Base-by-base conservation (phyloP, 2,888 invertebrate species). In the Minunthozetes semirufus region DNA sequence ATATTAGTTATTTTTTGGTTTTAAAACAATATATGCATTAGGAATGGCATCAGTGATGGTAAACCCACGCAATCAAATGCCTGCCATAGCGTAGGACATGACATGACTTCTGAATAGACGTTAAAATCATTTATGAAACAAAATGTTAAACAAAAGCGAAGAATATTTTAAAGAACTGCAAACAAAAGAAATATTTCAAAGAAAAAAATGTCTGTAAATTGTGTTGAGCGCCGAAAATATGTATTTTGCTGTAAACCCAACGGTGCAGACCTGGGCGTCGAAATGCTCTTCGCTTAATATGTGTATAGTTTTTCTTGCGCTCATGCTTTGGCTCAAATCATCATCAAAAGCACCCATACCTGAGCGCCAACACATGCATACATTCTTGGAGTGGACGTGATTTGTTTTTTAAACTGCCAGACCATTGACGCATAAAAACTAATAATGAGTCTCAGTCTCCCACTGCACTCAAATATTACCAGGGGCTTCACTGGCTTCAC, bases 21-120 rank as follows among this genome's bases (percentile, higher is more conserved):
- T 33, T 33, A 5, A 33, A 33, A 33, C 33, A 33, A 33, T 33
- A 33, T 33, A 33, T 33, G 8, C 33, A 48, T 48, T 48, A 19
- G 53, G 53, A 19, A 53, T 19, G n/a, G n/a, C 19, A 61, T 61
- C 33, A 33, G 4, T 33, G 33, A 33, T 33, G 33, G 61, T 1
- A 27, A 61, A 15, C 61, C 61, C 17, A 61, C 61, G 61, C 61
- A 56, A 56, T 22, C 56, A 56, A 19, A 29, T 27, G 19, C 6
- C 19, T n/a, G 33, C 8, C 17, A 15, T 6, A 25, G 61, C 29
- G 61, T 61, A 61, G 61, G 61, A 27, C 27, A 61, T 29, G 29
- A 61, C 61, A 61, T 61, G 25, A 61, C 61, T 61, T 61, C 61
- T 61, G 61, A 61, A 61, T 61, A 61, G 61, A 53, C n/a, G 46